These are phyloP conservation scores for Nycteola revayana DNA, from an alignment of 2,888 invertebrate genomes.

Conservation along the genomic window DNA sequence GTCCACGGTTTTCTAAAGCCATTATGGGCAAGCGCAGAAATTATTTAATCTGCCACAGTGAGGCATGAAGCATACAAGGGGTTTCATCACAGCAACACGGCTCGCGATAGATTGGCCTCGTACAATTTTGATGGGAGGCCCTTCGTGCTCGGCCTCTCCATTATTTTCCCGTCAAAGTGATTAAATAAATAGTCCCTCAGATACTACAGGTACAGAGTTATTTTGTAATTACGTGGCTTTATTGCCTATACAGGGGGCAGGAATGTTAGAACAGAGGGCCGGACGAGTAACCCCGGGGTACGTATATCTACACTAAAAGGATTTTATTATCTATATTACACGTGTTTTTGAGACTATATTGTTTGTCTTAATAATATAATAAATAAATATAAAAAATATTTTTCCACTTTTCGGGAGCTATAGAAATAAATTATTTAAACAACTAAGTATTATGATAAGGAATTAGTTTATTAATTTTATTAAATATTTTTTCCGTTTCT, in stretches of 20 bases:
- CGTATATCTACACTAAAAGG: no score
- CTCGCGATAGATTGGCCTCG: conserved; percentile 57
- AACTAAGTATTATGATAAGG: no score
- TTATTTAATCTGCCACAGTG: conserved; percentile 54
- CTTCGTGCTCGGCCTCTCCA: conserved; percentile 49
- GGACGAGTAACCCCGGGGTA: conserved; percentile 43
- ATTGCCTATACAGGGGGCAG: conserved; percentile 63
- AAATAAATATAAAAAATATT: no score
- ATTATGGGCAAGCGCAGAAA: conserved; percentile 47
- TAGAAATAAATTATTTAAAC: no score
- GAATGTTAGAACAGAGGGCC: conserved; percentile 52
- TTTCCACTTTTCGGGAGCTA: no score
- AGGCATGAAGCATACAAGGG: conserved; percentile 21
- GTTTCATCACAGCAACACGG: conserved; percentile 53
- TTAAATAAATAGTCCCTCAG: conserved; percentile 77
- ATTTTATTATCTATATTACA: no score
- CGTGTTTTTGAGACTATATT: no score
- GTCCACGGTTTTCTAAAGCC: conserved; percentile 18
- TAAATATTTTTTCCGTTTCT: no score
- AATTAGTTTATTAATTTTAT: no score
- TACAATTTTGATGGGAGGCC: conserved; percentile 61
- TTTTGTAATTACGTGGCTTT: conserved; percentile 76
- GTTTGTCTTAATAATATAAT: no score
- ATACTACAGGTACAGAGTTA: conserved; percentile 63
- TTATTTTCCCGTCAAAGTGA: conserved; percentile 80